Conservation (phyloP, 1,140 invertebrate genomes). For the Magallana gigas region DNA sequence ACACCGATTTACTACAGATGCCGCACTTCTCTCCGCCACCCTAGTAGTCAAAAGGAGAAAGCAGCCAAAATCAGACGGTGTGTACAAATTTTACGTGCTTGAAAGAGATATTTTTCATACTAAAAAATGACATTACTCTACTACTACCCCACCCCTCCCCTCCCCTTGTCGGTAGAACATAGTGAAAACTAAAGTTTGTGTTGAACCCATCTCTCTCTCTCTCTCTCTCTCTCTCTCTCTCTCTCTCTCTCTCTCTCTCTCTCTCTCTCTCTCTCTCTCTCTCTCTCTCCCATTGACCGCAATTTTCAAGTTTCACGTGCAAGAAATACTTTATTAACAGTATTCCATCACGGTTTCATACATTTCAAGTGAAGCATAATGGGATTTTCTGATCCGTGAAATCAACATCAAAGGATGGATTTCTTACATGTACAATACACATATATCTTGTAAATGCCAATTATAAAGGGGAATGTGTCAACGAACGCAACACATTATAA, state of each 20-base stretch:
- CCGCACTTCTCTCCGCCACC: slow-evolving; percentile 89
- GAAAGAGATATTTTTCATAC: neutral
- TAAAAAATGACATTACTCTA: slow-evolving; percentile 16
- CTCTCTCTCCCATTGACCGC: neutral
- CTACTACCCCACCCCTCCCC: neutral
- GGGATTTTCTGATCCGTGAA: slow-evolving; percentile 1
- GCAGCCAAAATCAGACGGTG: neutral
- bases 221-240: slow-evolving; percentile 1
- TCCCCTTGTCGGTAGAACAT: neutral
- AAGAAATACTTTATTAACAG: neutral
- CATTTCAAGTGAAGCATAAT: no score
- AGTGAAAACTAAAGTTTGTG: no score
- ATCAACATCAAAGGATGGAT: slow-evolving; percentile 3
- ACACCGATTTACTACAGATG: slow-evolving; percentile 98
- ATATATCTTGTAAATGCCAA: no score
- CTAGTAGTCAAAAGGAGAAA: slow-evolving; percentile 51
- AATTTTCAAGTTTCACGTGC: neutral
- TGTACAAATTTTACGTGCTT: no score
- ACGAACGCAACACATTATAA: no score
- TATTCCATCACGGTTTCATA: neutral
- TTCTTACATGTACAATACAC: no score
- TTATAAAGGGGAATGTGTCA: no score
- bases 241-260: slow-evolving; percentile 2
- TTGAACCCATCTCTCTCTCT: neutral
- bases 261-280: neutral